Evolutionary conservation across 2,888 invertebrate genomes (phyloP).

Genomic region (Idaea straminata): DNA sequence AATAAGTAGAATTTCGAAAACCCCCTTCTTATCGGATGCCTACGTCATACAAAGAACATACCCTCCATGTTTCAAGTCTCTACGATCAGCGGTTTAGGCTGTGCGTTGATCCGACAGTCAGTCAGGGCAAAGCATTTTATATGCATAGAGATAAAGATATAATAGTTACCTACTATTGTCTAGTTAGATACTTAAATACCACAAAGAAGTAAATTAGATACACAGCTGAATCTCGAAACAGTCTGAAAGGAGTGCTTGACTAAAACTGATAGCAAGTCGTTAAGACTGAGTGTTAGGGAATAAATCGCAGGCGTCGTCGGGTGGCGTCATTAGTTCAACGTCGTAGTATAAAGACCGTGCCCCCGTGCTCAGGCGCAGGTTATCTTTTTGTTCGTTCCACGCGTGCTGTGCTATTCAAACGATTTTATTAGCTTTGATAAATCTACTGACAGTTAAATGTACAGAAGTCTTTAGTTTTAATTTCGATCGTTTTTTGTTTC

Average conservation of each 20-base stretch:
- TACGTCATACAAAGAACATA: no score
- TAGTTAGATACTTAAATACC: neutral
- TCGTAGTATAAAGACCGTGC: constrained; percentile 30
- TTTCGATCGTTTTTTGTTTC: no score
- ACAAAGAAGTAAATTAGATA: neutral
- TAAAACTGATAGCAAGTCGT: constrained; percentile 36
- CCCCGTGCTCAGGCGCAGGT: constrained; percentile 17
- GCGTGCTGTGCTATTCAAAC: constrained; percentile 19
- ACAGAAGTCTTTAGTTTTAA: no score
- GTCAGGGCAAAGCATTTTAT: no score
- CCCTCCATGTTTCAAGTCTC: no score
- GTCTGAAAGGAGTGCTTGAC: constrained; percentile 25
- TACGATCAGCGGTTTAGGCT: no score
- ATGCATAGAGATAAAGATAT: no score
- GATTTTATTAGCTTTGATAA: neutral
- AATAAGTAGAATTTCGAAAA: no score
- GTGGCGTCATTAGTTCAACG: constrained; percentile 52
- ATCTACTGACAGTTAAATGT: no score
- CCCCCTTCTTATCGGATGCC: no score
- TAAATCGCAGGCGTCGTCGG: constrained; percentile 39
- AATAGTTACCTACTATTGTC: neutral
- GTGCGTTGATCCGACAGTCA: no score
- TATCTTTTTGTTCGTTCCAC: constrained; percentile 21
- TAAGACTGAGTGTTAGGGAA: constrained; percentile 18
- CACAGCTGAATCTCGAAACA: constrained; percentile 10